These are phyloP conservation scores for Cheilosia vulpina DNA, from an alignment of 2,888 invertebrate genomes.

Conservation along the genomic window DNA sequence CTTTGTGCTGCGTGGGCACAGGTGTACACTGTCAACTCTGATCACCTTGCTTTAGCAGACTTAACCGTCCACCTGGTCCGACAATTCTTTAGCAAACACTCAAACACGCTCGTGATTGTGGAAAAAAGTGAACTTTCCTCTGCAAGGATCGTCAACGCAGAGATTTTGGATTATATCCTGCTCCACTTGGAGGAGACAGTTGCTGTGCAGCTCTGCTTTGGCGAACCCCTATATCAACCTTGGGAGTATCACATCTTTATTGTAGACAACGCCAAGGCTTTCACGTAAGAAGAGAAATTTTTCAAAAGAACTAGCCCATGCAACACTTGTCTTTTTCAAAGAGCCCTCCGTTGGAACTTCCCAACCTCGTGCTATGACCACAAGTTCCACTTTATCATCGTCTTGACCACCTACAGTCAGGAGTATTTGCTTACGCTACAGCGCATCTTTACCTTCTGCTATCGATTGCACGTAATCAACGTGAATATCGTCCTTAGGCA, in stretches of 20 bases:
- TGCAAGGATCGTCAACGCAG: constrained; percentile 24
- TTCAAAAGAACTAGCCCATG: no score
- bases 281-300: constrained; percentile 76
- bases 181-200: constrained; percentile 66
- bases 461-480: constrained; percentile 77
- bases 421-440: background rate
- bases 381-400: constrained; percentile 78
- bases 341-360: constrained; percentile 72
- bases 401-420: constrained; percentile 72
- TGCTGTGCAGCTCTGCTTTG: constrained; percentile 77
- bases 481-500: constrained; percentile 77
- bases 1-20: background rate
- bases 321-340: constrained; percentile 35
- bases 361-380: constrained; percentile 76
- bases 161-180: constrained; percentile 76
- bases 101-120: constrained; percentile 28
- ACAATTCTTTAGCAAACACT: constrained; percentile 4
- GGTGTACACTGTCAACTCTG: background rate
- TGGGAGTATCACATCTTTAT: constrained; percentile 78
- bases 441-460: constrained; percentile 72
- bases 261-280: constrained; percentile 77
- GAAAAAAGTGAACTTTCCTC: background rate
- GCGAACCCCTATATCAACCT: constrained; percentile 68
- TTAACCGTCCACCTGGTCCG: constrained; percentile 5
- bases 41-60: constrained; percentile 6